A percentile compares a stretch with the other conserved stretches of the same genome.
Conservation (phyloP, 2,888 invertebrate genomes). For the Petrolisthes cinctipes region DNA sequence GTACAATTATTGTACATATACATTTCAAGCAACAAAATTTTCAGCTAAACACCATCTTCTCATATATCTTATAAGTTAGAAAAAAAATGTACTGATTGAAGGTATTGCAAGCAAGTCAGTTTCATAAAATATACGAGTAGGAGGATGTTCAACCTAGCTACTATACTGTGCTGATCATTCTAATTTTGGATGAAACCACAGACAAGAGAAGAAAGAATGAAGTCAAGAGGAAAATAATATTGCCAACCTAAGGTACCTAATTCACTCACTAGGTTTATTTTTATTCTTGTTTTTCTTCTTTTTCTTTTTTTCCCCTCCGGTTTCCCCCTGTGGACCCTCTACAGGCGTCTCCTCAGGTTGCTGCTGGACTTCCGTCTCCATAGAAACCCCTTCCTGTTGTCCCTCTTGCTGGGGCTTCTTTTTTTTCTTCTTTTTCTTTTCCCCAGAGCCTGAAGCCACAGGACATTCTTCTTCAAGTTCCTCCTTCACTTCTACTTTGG, state of each 20-base stretch:
- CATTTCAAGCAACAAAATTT: no score
- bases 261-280: neutral
- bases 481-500: neutral
- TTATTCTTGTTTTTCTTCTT: conserved; percentile 47
- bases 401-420: conserved; percentile 14
- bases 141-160: no score
- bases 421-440: conserved; percentile 28
- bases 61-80: no score
- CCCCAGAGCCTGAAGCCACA: neutral
- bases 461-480: neutral
- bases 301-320: conserved; percentile 40
- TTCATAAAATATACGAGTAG: no score
- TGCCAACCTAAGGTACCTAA: no score
- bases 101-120: no score
- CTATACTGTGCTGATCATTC: no score
- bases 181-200: neutral
- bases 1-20: no score
- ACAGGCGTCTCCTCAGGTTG: neutral
- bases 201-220: neutral
- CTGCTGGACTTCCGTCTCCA: neutral
- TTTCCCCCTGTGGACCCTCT: conserved; percentile 2
- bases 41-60: no score
- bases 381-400: neutral
- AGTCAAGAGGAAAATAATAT: no score
- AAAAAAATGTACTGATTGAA: no score